These are phyloP conservation scores for Caenorhabditis tropicalis DNA, from an alignment of 1,140 invertebrate genomes.

Conservation along the genomic window DNA sequence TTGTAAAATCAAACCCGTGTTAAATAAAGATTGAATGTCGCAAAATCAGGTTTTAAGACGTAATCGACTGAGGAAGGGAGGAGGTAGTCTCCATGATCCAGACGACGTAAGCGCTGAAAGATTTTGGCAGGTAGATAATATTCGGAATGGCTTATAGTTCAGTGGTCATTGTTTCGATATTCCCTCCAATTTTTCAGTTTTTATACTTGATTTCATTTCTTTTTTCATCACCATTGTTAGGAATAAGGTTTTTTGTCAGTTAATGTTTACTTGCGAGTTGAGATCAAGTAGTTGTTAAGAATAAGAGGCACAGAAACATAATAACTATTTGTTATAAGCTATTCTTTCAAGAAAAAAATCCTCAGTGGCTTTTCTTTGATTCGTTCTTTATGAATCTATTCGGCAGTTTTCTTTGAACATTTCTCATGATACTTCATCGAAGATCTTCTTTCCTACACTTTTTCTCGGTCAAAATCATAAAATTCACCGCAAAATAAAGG, in stretches of 20 bases:
- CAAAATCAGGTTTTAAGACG: background rate
- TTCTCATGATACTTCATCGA: background rate
- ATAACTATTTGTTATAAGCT: too few relatives aligned
- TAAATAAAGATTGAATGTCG: background rate
- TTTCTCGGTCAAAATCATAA: slow-evolving; percentile 16
- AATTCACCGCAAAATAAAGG: background rate
- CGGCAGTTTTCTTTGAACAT: too few relatives aligned
- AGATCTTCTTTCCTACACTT: background rate
- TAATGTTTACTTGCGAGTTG: too few relatives aligned
- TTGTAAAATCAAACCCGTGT: background rate
- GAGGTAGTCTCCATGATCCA: background rate
- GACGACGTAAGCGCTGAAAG: background rate
- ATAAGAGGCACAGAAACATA: too few relatives aligned
- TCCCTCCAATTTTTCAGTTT: too few relatives aligned
- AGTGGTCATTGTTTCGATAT: background rate
- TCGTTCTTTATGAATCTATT: background rate
- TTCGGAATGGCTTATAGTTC: background rate
- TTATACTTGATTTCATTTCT: too few relatives aligned
- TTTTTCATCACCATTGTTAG: too few relatives aligned
- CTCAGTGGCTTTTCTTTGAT: background rate
- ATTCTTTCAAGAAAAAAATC: too few relatives aligned
- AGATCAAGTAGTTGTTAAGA: too few relatives aligned
- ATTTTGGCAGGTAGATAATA: background rate
- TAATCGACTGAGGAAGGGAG: too few relatives aligned
- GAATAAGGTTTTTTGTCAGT: too few relatives aligned